phyloP scores from a whole-genome alignment of 2,797 vertebrate species.

The Halcyon badia region DNA sequence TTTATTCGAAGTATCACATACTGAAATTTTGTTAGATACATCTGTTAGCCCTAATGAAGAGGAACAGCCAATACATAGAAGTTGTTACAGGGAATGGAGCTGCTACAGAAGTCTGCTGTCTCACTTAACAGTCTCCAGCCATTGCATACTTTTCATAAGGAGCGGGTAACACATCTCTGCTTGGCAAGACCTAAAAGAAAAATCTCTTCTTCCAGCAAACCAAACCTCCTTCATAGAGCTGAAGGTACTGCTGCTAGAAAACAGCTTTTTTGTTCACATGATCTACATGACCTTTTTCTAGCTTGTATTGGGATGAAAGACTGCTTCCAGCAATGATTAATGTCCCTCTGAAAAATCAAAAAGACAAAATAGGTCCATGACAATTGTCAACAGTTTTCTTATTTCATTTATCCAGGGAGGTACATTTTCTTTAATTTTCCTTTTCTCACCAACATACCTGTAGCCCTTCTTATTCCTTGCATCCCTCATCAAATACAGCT shows the following conservation, averaged over 20 bases:
- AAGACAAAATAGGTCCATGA: not conserved
- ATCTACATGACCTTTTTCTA: not conserved
- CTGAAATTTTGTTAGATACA: not conserved
- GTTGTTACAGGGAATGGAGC: not conserved
- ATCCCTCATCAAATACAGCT: not conserved
- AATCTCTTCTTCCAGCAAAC: not conserved
- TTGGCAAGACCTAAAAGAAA: not conserved
- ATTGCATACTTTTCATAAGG: not conserved
- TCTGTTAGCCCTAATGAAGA: not conserved
- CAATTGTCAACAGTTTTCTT: not conserved
- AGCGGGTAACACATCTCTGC: not conserved
- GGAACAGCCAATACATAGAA: not conserved
- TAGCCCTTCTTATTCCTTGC: not conserved
- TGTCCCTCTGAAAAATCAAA: not conserved
- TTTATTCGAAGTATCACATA: not conserved
- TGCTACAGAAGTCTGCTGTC: not conserved
- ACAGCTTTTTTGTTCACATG: not conserved
- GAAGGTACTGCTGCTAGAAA: not conserved
- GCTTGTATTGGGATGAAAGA: not conserved
- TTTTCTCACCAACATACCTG: not conserved
- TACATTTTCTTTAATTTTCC: not conserved
- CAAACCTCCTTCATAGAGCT: not conserved
- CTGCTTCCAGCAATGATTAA: not conserved
- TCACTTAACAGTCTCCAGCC: not conserved
- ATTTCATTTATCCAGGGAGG: not conserved